Percentiles rank a stretch among this genome's conserved stretches.
Conservation (phyloP, 2,888 invertebrate species). For the Rhingia campestris region DNA sequence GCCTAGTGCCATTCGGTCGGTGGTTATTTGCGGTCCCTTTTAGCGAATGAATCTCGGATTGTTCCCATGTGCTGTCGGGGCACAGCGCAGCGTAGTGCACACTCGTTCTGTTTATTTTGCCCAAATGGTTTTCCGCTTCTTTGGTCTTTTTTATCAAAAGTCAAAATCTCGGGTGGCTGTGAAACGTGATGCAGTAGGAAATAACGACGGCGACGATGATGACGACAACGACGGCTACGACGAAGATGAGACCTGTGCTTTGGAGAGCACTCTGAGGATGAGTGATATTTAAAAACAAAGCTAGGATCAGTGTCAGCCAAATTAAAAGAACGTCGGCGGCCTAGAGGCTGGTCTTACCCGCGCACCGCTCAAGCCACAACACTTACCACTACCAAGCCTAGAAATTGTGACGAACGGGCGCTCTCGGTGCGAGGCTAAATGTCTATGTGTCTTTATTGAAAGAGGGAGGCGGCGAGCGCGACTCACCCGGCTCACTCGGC, state of each 20-base stretch:
- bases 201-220: constrained; percentile 77
- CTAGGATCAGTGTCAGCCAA: constrained; percentile 73
- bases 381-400: constrained; percentile 12
- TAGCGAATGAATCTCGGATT: constrained; percentile 69
- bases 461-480: constrained; percentile 6
- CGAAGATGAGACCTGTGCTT: constrained; percentile 73
- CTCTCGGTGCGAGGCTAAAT: constrained; percentile 7
- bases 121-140: constrained; percentile 73
- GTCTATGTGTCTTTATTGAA: constrained; percentile 14
- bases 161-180: constrained; percentile 74
- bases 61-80: constrained; percentile 65
- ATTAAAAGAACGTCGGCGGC: constrained; percentile 59
- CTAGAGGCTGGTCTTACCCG: constrained; percentile 17
- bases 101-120: constrained; percentile 70
- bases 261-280: constrained; percentile 62
- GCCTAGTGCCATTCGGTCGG: constrained; percentile 46
- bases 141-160: constrained; percentile 73
- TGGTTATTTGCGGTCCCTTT: constrained; percentile 69
- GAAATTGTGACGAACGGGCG: background rate
- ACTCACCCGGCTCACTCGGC: background rate
- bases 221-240: constrained; percentile 33
- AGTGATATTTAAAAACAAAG: constrained; percentile 73
- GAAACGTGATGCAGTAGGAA: constrained; percentile 82
- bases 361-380: background rate
- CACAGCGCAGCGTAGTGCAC: constrained; percentile 13